phyloP scores from a whole-genome alignment of 2,888 invertebrate species.

The Rhynchonema sp. region DNA sequence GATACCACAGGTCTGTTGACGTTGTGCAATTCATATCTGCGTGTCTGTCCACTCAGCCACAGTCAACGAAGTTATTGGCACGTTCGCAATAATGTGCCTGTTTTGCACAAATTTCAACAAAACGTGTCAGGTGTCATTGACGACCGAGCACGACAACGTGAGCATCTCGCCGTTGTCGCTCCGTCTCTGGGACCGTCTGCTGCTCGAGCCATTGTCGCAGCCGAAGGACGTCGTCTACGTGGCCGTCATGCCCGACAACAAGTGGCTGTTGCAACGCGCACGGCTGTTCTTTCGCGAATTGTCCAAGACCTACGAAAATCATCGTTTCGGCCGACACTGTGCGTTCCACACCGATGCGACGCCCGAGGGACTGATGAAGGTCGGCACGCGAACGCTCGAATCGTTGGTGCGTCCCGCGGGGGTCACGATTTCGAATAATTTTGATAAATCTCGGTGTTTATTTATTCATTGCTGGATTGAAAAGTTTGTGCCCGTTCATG shows the following conservation, averaged over 20 bases:
- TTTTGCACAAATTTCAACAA: no score
- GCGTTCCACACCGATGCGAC: constrained; percentile 42
- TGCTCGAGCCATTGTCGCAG: constrained; percentile 89
- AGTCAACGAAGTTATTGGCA: no score
- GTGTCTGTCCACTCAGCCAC: no score
- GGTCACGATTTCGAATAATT: no score
- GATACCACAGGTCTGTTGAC: constrained; percentile 34
- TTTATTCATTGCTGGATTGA: no score
- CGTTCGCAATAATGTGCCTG: no score
- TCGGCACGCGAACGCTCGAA: neutral
- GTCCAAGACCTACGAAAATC: constrained; percentile 51
- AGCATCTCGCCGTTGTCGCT: constrained; percentile 29
- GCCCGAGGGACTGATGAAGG: neutral
- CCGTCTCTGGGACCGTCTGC: constrained; percentile 52
- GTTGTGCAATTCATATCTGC: no score
- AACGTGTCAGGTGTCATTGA: constrained; percentile 22
- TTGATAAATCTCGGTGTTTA: no score
- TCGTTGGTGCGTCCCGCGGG: no score
- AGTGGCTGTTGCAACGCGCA: constrained; percentile 54
- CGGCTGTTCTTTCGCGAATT: constrained; percentile 49
- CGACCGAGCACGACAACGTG: constrained; percentile 28
- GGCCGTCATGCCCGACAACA: constrained; percentile 77
- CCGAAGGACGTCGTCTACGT: constrained; percentile 81
- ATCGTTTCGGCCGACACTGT: constrained; percentile 73
- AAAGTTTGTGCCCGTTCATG: no score